Conservation (phyloP, 2,797 vertebrate species). For the Taenioides sp. region DNA sequence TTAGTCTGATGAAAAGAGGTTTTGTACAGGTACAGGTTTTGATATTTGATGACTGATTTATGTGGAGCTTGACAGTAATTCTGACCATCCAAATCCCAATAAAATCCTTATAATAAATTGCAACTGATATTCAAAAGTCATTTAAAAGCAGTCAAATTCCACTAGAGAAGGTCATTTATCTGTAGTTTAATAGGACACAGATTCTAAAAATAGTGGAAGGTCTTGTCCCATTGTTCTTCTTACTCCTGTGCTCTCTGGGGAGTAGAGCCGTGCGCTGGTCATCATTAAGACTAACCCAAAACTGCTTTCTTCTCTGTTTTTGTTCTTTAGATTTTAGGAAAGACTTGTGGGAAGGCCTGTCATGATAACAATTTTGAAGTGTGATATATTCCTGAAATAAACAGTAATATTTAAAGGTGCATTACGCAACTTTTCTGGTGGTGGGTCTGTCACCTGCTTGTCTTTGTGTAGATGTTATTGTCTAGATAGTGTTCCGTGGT, state of each 20-base stretch:
- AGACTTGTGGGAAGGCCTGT: not conserved
- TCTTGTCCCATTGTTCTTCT: not conserved
- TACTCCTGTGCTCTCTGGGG: not conserved
- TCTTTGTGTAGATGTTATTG: no score
- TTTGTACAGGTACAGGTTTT: not conserved
- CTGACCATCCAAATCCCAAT: not conserved
- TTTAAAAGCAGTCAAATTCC: not conserved
- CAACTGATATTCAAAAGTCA: not conserved
- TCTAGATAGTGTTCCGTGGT: no score
- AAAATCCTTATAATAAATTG: not conserved
- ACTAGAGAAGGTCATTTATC: not conserved
- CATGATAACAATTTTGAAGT: no score
- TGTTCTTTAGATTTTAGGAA: not conserved
- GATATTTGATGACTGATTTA: no score
- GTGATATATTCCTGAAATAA: no score
- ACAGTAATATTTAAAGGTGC: no score
- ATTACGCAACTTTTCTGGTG: no score
- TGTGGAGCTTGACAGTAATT: not conserved
- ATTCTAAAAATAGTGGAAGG: conserved; percentile 8
- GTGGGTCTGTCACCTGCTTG: no score
- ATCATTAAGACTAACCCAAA: conserved; percentile 3
- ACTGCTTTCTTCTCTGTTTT: not conserved
- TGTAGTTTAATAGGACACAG: not conserved
- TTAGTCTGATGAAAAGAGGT: no score
- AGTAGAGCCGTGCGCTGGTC: not conserved